Evolutionary conservation across 23 tunicate genomes (phyloP).

Genomic region (Trididemnum miniatum): DNA sequence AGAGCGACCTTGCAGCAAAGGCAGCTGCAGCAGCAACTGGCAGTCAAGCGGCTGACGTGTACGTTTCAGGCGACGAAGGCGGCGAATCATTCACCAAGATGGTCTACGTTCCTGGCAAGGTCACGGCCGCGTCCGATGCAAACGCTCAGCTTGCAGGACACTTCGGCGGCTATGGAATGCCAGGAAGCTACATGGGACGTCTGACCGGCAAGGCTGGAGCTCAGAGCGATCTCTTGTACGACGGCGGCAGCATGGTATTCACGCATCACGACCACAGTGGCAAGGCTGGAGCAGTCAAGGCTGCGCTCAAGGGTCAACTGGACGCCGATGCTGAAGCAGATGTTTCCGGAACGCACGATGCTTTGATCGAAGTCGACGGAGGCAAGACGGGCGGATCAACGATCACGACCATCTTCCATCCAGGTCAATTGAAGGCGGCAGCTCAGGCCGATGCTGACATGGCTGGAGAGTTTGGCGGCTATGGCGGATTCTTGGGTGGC

Average conservation of each 20-base stretch:
- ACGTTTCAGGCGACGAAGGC: not conserved
- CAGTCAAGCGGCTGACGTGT: slow-evolving; percentile 10
- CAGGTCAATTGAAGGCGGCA: not conserved
- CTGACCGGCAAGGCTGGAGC: slow-evolving; percentile 8
- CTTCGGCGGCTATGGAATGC: slow-evolving; percentile 3
- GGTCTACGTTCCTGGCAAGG: slow-evolving; percentile 13
- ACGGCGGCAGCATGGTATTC: not conserved
- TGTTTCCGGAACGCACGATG: slow-evolving; percentile 4
- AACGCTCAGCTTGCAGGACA: slow-evolving; percentile 1
- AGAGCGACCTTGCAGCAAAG: slow-evolving; percentile 6
- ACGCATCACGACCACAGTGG: slow-evolving; percentile 5
- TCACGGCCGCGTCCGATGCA: slow-evolving; percentile 1
- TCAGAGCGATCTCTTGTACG: slow-evolving; percentile 8
- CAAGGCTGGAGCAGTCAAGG: not conserved
- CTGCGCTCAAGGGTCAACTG: slow-evolving; percentile 7
- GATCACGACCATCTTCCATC: not conserved
- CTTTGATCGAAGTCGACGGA: slow-evolving; percentile 7
- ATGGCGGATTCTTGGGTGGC: slow-evolving; percentile 13
- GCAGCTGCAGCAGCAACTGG: slow-evolving; percentile 20
- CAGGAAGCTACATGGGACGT: not conserved
- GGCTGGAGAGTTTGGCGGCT: slow-evolving; percentile 3
- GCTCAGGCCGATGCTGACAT: not conserved
- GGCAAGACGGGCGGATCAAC: slow-evolving; percentile 17
- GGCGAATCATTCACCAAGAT: not conserved
- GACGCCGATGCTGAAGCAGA: not conserved